phyloP scores from a whole-genome alignment of 2,113 vertebrate species.

The Pica pica region DNA sequence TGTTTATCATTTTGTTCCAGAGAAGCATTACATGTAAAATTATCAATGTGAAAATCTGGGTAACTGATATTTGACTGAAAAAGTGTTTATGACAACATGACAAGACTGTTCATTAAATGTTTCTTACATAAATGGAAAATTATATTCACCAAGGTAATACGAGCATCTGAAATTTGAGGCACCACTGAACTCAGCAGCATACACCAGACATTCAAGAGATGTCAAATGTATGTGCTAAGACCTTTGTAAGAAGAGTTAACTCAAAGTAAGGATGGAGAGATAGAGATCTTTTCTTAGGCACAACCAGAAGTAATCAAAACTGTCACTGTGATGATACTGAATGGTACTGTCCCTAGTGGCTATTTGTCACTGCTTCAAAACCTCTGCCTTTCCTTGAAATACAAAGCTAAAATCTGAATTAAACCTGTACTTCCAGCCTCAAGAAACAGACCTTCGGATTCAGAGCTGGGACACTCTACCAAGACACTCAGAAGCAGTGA shows the following conservation, averaged over 20 bases:
- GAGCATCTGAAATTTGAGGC: not conserved
- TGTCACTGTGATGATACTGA: not conserved
- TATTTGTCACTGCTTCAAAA: not conserved
- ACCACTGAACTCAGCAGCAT: not conserved
- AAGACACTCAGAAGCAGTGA: not conserved
- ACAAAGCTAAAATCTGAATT: not conserved
- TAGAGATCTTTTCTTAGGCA: not conserved
- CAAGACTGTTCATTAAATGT: not conserved
- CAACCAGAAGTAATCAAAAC: not conserved
- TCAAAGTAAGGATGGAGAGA: not conserved
- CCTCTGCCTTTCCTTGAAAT: not conserved
- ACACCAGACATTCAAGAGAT: not conserved
- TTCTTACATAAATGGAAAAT: not conserved
- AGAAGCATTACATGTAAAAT: not conserved
- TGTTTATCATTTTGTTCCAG: not conserved
- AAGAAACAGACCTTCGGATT: not conserved
- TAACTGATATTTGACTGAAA: not conserved
- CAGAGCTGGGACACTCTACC: not conserved
- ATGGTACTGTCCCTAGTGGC: not conserved
- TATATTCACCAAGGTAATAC: not conserved
- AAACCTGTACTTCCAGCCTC: not conserved
- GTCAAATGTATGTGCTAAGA: not conserved
- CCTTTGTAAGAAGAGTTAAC: not conserved
- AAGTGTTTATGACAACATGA: not conserved
- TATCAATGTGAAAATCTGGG: not conserved